Conservation (phyloP, 2,113 vertebrate genomes). For the Corythornis cristatus region DNA sequence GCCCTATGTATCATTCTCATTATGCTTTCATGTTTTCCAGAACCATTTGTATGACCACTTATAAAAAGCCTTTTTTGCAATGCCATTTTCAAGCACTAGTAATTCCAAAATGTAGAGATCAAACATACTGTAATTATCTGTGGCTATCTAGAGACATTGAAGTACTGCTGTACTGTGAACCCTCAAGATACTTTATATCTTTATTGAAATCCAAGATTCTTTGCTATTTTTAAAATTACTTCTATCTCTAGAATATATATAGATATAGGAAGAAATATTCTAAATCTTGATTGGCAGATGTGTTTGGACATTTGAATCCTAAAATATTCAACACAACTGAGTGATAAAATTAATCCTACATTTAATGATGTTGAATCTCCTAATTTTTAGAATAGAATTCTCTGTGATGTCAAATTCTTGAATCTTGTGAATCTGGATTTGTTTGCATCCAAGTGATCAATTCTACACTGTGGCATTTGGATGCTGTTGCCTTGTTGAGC, state of each 20-base stretch:
- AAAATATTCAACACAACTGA: neutral
- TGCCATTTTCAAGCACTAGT: neutral
- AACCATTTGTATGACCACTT: neutral
- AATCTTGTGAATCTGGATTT: neutral
- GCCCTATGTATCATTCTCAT: neutral
- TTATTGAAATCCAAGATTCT: neutral
- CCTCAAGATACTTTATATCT: neutral
- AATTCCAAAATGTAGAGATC: neutral
- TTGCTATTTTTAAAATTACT: constrained; percentile 21
- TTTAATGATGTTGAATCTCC: constrained; percentile 8
- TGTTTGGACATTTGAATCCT: neutral
- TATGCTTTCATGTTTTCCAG: neutral
- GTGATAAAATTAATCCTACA: neutral
- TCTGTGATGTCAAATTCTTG: neutral
- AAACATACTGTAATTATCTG: constrained; percentile 16
- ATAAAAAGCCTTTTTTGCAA: neutral
- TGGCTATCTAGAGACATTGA: neutral
- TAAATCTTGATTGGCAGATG: neutral
- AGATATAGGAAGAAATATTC: neutral
- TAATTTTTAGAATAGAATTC: neutral
- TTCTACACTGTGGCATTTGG: neutral
- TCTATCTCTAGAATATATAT: neutral
- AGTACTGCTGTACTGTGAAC: neutral
- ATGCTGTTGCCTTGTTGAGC: neutral
- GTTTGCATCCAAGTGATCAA: neutral